These are phyloP conservation scores for Zapus hudsonius DNA, from an alignment of 2,113 vertebrate species.

Conservation along the genomic window DNA sequence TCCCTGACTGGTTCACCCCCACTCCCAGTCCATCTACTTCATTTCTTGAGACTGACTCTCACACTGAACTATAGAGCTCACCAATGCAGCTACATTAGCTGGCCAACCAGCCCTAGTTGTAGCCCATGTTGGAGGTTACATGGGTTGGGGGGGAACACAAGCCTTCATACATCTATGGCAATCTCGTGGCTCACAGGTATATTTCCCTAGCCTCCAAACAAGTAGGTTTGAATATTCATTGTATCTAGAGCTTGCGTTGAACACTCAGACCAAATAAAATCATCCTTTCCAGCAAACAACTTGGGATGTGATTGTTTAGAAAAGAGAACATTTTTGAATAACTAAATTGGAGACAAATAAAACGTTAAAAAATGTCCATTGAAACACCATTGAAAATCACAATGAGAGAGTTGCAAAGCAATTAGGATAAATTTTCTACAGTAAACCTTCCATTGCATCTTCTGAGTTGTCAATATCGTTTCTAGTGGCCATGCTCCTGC, in stretches of 20 bases:
- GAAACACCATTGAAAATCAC: neutral
- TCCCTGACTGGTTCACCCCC: too few relatives aligned
- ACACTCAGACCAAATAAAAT: neutral
- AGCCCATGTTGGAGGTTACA: too few relatives aligned
- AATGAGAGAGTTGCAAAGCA: neutral
- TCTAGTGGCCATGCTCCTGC: neutral
- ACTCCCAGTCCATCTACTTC: too few relatives aligned
- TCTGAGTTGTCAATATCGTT: neutral
- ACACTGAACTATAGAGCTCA: too few relatives aligned
- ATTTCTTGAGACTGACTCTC: too few relatives aligned
- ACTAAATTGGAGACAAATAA: neutral
- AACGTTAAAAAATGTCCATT: neutral
- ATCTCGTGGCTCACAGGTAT: too few relatives aligned
- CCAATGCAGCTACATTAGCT: too few relatives aligned
- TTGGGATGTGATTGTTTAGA: neutral
- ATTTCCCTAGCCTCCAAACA: too few relatives aligned
- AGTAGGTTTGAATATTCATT: neutral
- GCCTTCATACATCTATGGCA: too few relatives aligned
- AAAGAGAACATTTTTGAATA: neutral
- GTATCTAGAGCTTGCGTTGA: neutral
- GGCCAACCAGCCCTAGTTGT: too few relatives aligned
- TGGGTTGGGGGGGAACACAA: too few relatives aligned
- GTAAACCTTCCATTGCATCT: neutral
- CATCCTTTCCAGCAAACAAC: neutral
- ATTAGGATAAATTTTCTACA: neutral